phyloP scores from a whole-genome alignment of 1,140 invertebrate species.

The Platyscapa corneri region DNA sequence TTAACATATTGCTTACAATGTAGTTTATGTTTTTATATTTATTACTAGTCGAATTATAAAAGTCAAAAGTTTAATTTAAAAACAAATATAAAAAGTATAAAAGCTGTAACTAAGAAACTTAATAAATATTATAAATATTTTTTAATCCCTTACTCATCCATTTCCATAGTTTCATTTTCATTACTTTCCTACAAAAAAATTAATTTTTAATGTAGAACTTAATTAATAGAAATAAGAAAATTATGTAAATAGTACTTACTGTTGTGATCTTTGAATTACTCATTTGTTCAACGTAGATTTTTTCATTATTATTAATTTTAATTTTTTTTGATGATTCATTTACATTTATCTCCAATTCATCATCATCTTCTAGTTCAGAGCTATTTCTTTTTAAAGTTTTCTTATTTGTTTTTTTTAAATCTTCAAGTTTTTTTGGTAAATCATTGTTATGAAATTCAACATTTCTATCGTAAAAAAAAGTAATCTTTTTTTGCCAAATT shows the following conservation, averaged over 20 bases:
- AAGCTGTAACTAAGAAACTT: neutral
- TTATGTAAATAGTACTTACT: neutral
- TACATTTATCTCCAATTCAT: neutral
- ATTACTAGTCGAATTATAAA: neutral
- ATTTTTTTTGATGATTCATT: conserved; percentile 10
- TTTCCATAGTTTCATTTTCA: conserved; percentile 24
- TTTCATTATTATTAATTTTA: neutral
- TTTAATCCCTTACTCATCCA: conserved; percentile 14
- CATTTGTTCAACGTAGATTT: neutral
- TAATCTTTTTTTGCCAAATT: conserved; percentile 49
- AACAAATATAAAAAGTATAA: neutral
- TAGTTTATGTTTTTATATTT: too few species aligned
- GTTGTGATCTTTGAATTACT: neutral
- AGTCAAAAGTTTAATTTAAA: neutral
- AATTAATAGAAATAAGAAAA: neutral
- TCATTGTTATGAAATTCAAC: neutral
- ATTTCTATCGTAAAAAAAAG: conserved; percentile 41
- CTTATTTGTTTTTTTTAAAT: neutral
- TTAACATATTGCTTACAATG: too few species aligned
- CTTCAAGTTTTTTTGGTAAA: neutral
- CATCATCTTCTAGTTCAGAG: conserved; percentile 14
- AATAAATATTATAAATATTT: conserved; percentile 13
- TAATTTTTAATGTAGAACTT: neutral
- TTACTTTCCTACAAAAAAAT: neutral
- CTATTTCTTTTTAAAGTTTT: conserved; percentile 22